Base-by-base conservation (phyloP, 2,888 invertebrate genomes). In the Miltochrista miniata region DNA sequence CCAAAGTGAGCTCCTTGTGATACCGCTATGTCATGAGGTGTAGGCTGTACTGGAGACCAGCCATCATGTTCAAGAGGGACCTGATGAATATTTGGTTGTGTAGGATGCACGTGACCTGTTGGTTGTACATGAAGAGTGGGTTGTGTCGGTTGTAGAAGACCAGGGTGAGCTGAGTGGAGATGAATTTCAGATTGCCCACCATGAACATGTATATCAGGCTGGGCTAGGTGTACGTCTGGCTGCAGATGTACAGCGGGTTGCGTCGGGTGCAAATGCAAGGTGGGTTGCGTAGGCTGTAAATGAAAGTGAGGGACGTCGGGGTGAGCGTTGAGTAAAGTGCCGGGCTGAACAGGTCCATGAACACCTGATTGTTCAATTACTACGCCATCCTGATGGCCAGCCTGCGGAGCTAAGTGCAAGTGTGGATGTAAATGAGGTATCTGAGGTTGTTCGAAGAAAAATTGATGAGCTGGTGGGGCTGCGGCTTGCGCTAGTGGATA, bases 31-130 rank as follows among this genome's bases (percentile, higher is more conserved):
- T 86, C 84, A 30, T 79, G 78, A 2, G 80, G 66, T 15, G 83
- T 81, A 0, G 81, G 35, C 1, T 83, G 75, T n/a, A 90, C 83
- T 2, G 90, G 90, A 1, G 89, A 83, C 90, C 90, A 90, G 7
- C 90, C 90, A 11, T 88, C 78, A 58, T 85, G 82, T 34, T 90
- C 89, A n/a, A 67, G 45, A 0, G 67, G 48, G n/a, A 83, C 50
- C 1, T 78, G 67, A 18, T 76, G 79, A 7, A 74, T 52, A 0
- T 69, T 56, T 0, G 78, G 73, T 36, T 81, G 81, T 30, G 77
- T 70, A 11, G 66, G 61, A 9, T 70, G 70, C 29, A 63, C 34
- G 31, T 68, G 56, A 8, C 56, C 36, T n/a, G 59, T 70, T 10
- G 66, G 64, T 10, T 71, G 70, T 24, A 66, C 35, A 18, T 68